Base-by-base conservation (phyloP, 2,113 vertebrate genomes). In the Toxotes chatareus region DNA sequence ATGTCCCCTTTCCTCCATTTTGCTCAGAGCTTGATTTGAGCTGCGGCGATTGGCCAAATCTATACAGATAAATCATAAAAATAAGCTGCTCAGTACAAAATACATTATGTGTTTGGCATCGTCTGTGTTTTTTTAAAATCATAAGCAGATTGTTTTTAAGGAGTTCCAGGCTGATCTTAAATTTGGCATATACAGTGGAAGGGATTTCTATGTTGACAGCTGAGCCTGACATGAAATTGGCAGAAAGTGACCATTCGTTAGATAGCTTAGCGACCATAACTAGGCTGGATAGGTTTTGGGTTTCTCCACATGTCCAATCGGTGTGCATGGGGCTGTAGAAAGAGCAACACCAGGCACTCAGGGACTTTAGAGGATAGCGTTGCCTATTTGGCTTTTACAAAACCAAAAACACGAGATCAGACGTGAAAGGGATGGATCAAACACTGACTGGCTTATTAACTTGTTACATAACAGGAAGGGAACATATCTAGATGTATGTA, bases 41-140 rank as follows among this genome's bases (percentile, higher is more conserved):
- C 60, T 14, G 65, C 88, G 83, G 87, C 78, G 51, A 88, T 81
- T 73, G 77, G 86, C 89, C 90, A 90, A 93, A 92, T 91, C 83
- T 80, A 55, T 81, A 85, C 67, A 83, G 89, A 94, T 93, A 92
- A 92, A 92, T 93, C 89, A 85, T 51, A 64, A 86, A 87, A 88
- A 86, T 92, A 93, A 93, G 89, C 91, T 84, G 83, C 90, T 93
- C 89, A 84, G 61, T 91, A 73, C 82, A 68, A 86, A 91, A 89
- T 88, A 70, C 74, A 79, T 90, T 79, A 76, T 38, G 68, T 51
- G 65, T 85, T 86, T 91, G 92, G 89, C 90, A 87, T 49, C 10
- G 1, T 79, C 84, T 72, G 57, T 71, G 34, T n/a, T 73, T 70
- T 83, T 86, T 79, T 67, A 64, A 81, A 92, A 91, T 92, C 85